A percentile compares a stretch with the other conserved stretches of the same genome.
Conservation (phyloP, 2,797 vertebrate genomes). For the Poecile montanus region DNA sequence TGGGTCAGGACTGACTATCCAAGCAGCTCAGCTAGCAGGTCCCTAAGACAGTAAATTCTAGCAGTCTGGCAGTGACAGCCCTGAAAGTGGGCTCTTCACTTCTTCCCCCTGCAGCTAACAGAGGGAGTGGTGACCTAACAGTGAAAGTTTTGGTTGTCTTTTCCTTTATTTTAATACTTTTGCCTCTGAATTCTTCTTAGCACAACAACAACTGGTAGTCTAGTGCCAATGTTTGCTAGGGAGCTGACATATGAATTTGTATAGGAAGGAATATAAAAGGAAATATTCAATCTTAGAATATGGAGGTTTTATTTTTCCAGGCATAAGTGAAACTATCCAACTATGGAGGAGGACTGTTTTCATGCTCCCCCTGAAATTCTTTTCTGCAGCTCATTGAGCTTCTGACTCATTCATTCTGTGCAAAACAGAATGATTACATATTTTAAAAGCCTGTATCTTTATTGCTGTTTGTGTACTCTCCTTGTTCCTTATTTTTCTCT, state of each 20-base stretch:
- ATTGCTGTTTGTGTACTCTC: background rate
- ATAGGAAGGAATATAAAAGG: slow-evolving; percentile 1
- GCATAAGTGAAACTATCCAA: background rate
- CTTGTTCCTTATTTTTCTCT: background rate
- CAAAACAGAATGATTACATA: slow-evolving; percentile 20
- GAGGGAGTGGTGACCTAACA: background rate
- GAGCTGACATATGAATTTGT: background rate
- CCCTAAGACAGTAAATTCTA: background rate
- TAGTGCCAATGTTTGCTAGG: background rate
- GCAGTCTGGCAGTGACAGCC: background rate
- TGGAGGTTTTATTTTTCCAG: slow-evolving; percentile 30
- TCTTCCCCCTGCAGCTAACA: background rate
- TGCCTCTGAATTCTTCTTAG: background rate
- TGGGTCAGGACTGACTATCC: background rate
- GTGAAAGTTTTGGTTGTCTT: background rate
- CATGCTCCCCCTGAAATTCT: slow-evolving; percentile 28
- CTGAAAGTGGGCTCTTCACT: background rate
- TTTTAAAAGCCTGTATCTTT: slow-evolving; percentile 28
- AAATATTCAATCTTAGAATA: slow-evolving; percentile 1
- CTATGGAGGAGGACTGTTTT: slow-evolving; percentile 7
- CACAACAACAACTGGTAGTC: background rate
- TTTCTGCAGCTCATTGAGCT: slow-evolving; percentile 13
- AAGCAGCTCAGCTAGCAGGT: background rate
- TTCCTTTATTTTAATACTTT: background rate
- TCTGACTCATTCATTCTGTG: slow-evolving; percentile 52